Evolutionary conservation across 2,888 invertebrate species (phyloP).

Genomic region (Trachelus troglodyta): DNA sequence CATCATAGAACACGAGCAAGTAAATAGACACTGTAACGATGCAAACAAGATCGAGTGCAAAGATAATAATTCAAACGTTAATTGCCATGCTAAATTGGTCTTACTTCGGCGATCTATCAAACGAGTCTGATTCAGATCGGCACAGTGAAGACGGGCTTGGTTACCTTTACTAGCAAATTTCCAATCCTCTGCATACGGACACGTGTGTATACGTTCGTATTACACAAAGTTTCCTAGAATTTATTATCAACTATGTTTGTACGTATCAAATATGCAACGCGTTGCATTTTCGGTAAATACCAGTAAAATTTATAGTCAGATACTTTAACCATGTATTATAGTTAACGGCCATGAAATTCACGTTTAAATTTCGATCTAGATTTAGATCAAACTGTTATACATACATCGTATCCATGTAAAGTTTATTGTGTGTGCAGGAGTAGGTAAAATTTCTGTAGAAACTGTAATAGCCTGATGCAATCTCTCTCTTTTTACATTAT

Average conservation of each 20-base stretch:
- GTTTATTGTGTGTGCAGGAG: neutral
- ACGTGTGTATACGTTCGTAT: neutral
- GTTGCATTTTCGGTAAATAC: neutral
- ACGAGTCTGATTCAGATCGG: slow-evolving; percentile 7
- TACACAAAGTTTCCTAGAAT: neutral
- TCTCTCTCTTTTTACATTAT: neutral
- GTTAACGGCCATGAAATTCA: neutral
- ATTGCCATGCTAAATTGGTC: slow-evolving; percentile 35
- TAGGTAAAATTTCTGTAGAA: neutral
- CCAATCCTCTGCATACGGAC: neutral
- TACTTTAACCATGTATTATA: neutral
- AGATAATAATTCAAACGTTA: slow-evolving; percentile 43
- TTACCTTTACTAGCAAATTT: neutral
- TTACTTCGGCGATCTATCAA: slow-evolving; percentile 27
- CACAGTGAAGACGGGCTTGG: neutral
- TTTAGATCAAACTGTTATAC: neutral
- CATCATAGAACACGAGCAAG: neutral
- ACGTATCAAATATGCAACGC: neutral
- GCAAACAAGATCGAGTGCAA: slow-evolving; percentile 27
- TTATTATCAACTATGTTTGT: neutral
- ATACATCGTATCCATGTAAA: neutral
- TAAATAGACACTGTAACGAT: neutral
- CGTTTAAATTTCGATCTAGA: neutral
- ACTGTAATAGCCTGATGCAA: neutral
- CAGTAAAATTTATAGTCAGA: neutral